A percentile compares a stretch with the other conserved stretches of the same genome.
Conservation (phyloP, 2,888 invertebrate species). For the Rhogogaster chlorosoma region DNA sequence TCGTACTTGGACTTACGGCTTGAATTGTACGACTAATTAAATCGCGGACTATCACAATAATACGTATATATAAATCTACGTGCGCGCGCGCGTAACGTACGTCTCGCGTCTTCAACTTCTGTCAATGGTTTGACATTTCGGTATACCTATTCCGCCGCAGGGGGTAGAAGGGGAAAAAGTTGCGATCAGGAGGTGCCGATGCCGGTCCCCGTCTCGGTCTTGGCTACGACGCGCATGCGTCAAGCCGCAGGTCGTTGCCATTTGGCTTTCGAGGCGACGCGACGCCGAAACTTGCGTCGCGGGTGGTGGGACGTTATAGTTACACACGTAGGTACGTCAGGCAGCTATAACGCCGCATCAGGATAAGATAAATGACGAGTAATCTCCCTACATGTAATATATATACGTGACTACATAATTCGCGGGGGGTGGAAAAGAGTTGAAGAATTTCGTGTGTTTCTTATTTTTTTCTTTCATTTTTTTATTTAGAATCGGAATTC, state of each 20-base stretch:
- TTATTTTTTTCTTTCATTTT: background rate
- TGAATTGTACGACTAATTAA: background rate
- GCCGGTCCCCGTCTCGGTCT: background rate
- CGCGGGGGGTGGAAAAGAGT: background rate
- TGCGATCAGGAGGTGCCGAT: background rate
- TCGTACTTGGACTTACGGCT: background rate
- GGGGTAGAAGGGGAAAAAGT: slow-evolving; percentile 5
- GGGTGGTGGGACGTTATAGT: background rate
- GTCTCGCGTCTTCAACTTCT: slow-evolving; percentile 33
- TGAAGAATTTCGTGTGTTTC: background rate
- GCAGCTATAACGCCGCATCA: background rate
- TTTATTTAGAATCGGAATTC: background rate
- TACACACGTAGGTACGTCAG: background rate
- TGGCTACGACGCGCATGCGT: slow-evolving; percentile 37
- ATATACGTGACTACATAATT: background rate
- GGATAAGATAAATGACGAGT: background rate
- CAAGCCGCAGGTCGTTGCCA: slow-evolving; percentile 48
- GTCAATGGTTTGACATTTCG: slow-evolving; percentile 51
- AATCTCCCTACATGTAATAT: no score
- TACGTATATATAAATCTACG: background rate
- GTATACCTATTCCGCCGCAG: background rate
- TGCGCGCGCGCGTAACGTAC: background rate
- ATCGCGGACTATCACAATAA: background rate
- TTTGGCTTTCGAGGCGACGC: slow-evolving; percentile 46
- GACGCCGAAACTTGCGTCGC: slow-evolving; percentile 2